Percentiles rank a stretch among this genome's conserved stretches.
Evolutionary conservation across 2,113 vertebrate species (phyloP).

Genomic region (Tyto alba): DNA sequence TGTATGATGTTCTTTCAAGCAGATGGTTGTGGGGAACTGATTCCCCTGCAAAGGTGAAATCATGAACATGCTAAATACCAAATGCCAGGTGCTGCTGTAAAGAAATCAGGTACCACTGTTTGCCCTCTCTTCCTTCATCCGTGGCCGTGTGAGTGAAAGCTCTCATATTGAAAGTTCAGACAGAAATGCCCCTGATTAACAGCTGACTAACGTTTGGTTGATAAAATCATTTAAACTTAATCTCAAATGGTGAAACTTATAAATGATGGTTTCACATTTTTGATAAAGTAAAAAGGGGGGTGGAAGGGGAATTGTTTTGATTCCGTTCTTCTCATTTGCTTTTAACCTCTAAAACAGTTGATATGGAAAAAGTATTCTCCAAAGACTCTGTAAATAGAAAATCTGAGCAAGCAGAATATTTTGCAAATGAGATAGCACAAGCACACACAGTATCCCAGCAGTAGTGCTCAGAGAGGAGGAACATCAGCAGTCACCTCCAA

Average conservation of each 20-base stretch:
- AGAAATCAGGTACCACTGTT: neutral
- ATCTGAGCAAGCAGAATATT: slow-evolving; percentile 27
- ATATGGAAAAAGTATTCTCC: neutral
- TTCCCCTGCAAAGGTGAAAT: neutral
- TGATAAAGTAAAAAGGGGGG: neutral
- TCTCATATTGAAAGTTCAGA: neutral
- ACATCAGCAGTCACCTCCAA: neutral
- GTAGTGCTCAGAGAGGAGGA: neutral
- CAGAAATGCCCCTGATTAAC: neutral
- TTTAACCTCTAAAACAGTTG: slow-evolving; percentile 23
- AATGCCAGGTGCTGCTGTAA: neutral
- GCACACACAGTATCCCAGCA: neutral
- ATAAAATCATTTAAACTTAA: neutral
- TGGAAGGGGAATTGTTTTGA: neutral
- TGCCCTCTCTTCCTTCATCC: neutral
- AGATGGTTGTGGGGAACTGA: neutral
- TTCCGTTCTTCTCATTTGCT: neutral
- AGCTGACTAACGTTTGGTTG: neutral
- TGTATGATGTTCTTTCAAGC: neutral
- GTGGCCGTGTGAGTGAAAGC: neutral
- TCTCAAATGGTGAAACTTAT: neutral
- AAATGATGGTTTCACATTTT: neutral
- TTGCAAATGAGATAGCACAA: neutral
- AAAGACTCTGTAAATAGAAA: slow-evolving; percentile 12
- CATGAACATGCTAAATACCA: neutral